Evolutionary conservation across 1,140 invertebrate species (phyloP), one percentile per base, ranked within the genome.

Genomic region (Melipona quadrifasciata): DNA sequence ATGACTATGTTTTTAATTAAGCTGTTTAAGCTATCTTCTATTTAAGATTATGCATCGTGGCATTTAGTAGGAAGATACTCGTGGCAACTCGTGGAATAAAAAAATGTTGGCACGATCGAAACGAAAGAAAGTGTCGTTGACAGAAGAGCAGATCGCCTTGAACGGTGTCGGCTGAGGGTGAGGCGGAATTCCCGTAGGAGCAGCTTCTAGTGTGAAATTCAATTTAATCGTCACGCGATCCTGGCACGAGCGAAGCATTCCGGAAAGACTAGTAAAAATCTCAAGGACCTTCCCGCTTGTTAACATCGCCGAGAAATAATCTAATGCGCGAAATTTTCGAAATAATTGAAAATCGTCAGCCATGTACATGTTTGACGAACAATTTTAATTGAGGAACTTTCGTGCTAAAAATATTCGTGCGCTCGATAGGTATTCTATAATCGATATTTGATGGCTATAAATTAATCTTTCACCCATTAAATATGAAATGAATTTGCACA

Each of bases 181-280:
- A 61, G 3, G 10, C 11, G 24, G 17, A 31, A 83, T 70, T 39
- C 64, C 19, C 53, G 0, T 2, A 24, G 19, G 74, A 64, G 8
- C 8, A 19, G 14, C 53, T 70, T 57, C 80, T 57, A n/a, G 81
- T 39, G 64, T 76, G 68, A 73, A 58, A 77, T 82, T 83, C 81
- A 70, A 77, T 77, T 68, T 68, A 83, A 77, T 68, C 81, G 34
- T 19, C 47, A 65, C 57, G 17, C 27, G 53, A 82, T 82, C 64
- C 64, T 55, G 24, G 51, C 27, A 71, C 14, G 31, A n/a, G 19
- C 31, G 27, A 39, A 5, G 14, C 27, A 47, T n/a, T n/a, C 17
- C 68, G 2, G 2, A 17, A 51, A 2, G 47, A 55, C 19, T 12
- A 19, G 6, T 19, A n/a, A 74, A 64, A 57, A 24, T 8, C 27